phyloP scores from a whole-genome alignment of 2,113 vertebrate genomes.

The Dryoscopus gambensis region DNA sequence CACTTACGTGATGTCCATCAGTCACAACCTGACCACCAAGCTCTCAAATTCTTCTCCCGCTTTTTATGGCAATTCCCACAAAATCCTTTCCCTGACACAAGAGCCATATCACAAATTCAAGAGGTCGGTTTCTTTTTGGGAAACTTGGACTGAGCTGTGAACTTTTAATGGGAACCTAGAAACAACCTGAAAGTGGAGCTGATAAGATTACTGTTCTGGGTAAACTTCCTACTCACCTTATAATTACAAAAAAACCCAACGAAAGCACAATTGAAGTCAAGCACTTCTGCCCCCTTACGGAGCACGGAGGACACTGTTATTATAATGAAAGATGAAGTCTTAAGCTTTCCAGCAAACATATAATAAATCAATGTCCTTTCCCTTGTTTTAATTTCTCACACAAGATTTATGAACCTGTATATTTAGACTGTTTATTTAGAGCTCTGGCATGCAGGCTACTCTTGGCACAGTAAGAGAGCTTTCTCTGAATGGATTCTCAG shows the following conservation, averaged over 20 bases:
- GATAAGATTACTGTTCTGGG: neutral
- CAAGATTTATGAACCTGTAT: constrained; percentile 58
- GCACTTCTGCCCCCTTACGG: neutral
- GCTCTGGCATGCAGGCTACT: neutral
- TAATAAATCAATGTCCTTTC: constrained; percentile 55
- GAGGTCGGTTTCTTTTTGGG: neutral
- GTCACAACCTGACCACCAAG: neutral
- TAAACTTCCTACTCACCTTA: neutral
- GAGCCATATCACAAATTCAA: neutral
- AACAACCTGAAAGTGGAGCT: neutral
- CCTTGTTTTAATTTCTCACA: constrained; percentile 58
- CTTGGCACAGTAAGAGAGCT: constrained; percentile 9
- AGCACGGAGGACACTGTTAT: neutral
- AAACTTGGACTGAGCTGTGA: neutral
- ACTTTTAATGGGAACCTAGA: neutral
- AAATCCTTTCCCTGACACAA: neutral
- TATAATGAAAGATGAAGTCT: constrained; percentile 19
- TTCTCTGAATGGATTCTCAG: constrained; percentile 39
- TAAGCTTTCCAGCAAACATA: constrained; percentile 24
- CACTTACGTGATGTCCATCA: neutral
- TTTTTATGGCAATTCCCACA: neutral
- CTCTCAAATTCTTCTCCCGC: neutral
- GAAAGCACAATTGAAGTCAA: constrained; percentile 38
- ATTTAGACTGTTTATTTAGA: constrained; percentile 48
- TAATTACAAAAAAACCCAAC: neutral